phyloP scores from a whole-genome alignment of 1,140 invertebrate species.

The Tetramorium alpestre region DNA sequence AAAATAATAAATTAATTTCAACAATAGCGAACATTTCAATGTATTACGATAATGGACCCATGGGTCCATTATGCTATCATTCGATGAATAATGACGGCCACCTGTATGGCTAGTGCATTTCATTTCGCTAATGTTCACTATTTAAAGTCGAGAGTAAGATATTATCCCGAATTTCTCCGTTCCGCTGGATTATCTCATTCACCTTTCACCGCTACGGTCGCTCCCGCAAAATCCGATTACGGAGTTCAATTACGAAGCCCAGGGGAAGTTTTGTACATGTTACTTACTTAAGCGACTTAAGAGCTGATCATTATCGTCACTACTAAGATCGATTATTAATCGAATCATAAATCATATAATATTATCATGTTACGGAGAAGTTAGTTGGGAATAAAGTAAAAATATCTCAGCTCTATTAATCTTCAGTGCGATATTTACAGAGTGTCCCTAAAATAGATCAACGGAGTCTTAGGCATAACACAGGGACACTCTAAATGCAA shows the following conservation, averaged over 20 bases:
- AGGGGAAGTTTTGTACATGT: not conserved
- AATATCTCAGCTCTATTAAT: not conserved
- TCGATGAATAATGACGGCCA: conserved; percentile 31
- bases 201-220: not conserved
- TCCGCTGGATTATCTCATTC: conserved; percentile 9
- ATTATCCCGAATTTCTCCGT: conserved; percentile 17
- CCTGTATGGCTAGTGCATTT: not conserved
- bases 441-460: not conserved
- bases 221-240: conserved; percentile 8
- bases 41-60: conserved; percentile 24
- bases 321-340: not conserved
- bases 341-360: conserved; percentile 1
- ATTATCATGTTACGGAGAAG: not conserved
- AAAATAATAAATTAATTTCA: conserved; percentile 52
- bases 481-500: not conserved
- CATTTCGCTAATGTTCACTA: conserved; percentile 43
- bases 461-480: not conserved
- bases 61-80: conserved; percentile 7
- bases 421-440: not conserved
- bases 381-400: not conserved
- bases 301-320: not conserved
- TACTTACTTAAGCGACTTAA: not conserved
- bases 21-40: conserved; percentile 6
- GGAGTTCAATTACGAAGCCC: not conserved
- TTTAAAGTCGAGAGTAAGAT: conserved; percentile 43